These are phyloP conservation scores for Xylota sylvarum DNA, from an alignment of 2,888 invertebrate genomes.

Conservation along the genomic window DNA sequence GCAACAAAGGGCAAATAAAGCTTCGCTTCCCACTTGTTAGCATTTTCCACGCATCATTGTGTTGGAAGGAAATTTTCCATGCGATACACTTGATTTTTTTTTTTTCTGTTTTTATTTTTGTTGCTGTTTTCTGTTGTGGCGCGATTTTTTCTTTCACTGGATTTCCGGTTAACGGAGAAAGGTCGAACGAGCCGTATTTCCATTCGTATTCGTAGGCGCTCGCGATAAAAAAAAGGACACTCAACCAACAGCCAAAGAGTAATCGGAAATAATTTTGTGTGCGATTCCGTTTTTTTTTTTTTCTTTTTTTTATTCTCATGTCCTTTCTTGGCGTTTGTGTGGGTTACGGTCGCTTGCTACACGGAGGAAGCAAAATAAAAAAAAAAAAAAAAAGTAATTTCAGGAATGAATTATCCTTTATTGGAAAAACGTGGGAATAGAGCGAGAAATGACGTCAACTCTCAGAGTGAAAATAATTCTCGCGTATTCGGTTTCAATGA, in stretches of 20 bases:
- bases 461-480: slow-evolving; percentile 36
- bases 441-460: slow-evolving; percentile 60
- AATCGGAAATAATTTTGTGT: slow-evolving; percentile 73
- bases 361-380: slow-evolving; percentile 3
- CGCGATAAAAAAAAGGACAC: slow-evolving; percentile 59
- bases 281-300: slow-evolving; percentile 34
- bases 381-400: slow-evolving; percentile 52
- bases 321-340: slow-evolving; percentile 57
- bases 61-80: slow-evolving; percentile 57
- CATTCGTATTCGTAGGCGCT: slow-evolving; percentile 52
- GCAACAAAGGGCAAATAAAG: slow-evolving; percentile 24
- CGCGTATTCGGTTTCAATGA: slow-evolving; percentile 51
- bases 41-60: slow-evolving; percentile 66
- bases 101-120: too few relatives aligned
- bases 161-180: slow-evolving; percentile 57
- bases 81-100: slow-evolving; percentile 23
- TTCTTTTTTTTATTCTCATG: background rate
- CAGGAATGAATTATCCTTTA: slow-evolving; percentile 70
- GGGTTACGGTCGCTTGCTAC: slow-evolving; percentile 12
- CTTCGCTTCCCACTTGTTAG: slow-evolving; percentile 65
- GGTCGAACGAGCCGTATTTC: slow-evolving; percentile 47
- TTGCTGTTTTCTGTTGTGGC: slow-evolving; percentile 20
- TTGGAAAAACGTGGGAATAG: slow-evolving; percentile 67
- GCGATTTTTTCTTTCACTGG: slow-evolving; percentile 9
- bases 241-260: slow-evolving; percentile 52